Evolutionary conservation across 2,113 vertebrate species (phyloP).

Genomic region (Pomatostomus ruficeps): DNA sequence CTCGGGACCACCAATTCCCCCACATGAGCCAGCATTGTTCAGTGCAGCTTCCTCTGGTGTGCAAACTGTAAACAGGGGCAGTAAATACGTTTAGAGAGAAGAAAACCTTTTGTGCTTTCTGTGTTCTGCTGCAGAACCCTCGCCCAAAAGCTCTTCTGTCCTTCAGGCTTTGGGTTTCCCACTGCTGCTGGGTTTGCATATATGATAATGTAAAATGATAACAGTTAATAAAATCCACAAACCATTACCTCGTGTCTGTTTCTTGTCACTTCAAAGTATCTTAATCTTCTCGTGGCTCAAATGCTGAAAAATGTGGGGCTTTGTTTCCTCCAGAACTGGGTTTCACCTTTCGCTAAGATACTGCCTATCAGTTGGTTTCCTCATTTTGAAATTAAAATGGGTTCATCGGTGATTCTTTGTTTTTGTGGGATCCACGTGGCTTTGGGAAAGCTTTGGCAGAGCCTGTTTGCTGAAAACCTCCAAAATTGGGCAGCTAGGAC

Average conservation of each 20-base stretch:
- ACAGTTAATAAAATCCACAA: not conserved
- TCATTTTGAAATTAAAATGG: not conserved
- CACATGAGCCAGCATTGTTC: not conserved
- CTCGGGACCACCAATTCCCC: not conserved
- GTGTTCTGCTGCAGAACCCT: not conserved
- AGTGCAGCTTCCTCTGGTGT: not conserved
- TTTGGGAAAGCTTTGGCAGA: not conserved
- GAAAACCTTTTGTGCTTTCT: not conserved
- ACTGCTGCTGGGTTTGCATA: not conserved
- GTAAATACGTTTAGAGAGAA: not conserved
- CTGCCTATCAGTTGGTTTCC: not conserved
- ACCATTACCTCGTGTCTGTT: accelerated
- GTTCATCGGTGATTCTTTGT: not conserved
- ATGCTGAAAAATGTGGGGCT: not conserved
- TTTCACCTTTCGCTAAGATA: not conserved
- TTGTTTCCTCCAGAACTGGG: not conserved
- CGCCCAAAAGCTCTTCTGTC: not conserved
- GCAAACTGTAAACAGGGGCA: not conserved
- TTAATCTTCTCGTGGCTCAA: not conserved
- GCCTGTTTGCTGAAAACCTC: not conserved
- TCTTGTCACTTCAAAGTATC: not conserved
- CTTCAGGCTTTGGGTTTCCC: not conserved
- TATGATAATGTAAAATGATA: not conserved
- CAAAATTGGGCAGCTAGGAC: not conserved
- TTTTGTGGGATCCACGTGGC: not conserved